Base-by-base conservation (phyloP, 2,888 invertebrate genomes). In the Emmelina monodactyla region DNA sequence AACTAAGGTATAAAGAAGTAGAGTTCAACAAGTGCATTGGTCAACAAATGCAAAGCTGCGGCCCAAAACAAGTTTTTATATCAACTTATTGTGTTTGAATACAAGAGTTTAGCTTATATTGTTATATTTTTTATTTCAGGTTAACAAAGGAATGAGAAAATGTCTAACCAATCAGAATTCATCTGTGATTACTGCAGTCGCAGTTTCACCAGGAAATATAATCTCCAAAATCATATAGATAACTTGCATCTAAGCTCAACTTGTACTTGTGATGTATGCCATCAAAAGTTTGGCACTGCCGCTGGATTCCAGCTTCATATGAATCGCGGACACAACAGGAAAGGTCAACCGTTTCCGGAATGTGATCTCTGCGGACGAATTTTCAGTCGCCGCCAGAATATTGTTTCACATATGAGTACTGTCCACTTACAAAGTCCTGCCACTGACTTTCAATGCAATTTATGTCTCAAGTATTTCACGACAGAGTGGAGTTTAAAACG, bases 311-410 rank as follows among this genome's bases (percentile, higher is more conserved):
- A 63, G 3, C 46, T 58, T 0, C 75, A 76, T 22, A 16, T 67
- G 0, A 47, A 50, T 0, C 38, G 66, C 2, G 75, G 75, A 0
- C 75, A 76, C 37, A 76, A 76, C 25, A 48, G 57, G 1, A 51
- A 52, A 12, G 46, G 50, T 0, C 58, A 69, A 31, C 52, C 65
- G 0, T 59, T 53, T 5, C 75, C 76, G 0, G 73, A 76, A 43
- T 76, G 75, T 15, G 73, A 75, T 14, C 22, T 69, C 0, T 76
- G 75, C 14, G 73, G 75, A 0, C 43, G 69, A 5, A 61, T 69
- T 0, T 75, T 75, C 22, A 64, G 65, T 0, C 54, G 75, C 35
- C 73, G 69, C 47, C 70, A 71, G 28, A 75, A 71, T n/a, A 62
- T 75, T 0, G 54, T 52, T 1, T 67, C 71, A 0, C 75, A 76